phyloP scores from a whole-genome alignment of 1,140 invertebrate species.

The Diorhabda carinulata region DNA sequence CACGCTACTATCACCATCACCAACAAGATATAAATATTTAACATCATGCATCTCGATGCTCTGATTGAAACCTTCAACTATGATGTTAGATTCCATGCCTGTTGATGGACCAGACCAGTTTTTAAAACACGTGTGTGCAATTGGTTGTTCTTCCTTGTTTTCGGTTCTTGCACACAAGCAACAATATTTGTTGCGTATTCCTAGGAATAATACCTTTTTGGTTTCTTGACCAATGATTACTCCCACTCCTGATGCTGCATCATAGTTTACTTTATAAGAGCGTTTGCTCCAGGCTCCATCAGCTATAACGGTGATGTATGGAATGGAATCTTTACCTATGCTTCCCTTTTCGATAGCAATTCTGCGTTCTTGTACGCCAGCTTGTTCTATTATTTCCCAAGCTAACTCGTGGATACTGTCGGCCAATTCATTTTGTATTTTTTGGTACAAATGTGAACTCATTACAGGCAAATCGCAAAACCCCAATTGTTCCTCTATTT shows the following conservation, averaged over 20 bases:
- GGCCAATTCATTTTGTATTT: too few relatives aligned
- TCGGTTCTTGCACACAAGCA: neutral
- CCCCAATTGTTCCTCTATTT: too few relatives aligned
- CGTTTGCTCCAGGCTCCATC: conserved; percentile 25
- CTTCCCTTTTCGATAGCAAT: too few relatives aligned
- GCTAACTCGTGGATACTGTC: too few relatives aligned
- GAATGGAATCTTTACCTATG: neutral
- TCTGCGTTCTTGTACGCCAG: too few relatives aligned
- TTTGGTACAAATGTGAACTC: too few relatives aligned
- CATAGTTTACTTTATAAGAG: conserved; percentile 9
- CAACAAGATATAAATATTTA: conserved; percentile 40
- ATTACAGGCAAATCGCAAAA: too few relatives aligned
- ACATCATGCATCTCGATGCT: conserved; percentile 27
- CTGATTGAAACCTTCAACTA: conserved; percentile 43
- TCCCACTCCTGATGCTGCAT: too few relatives aligned
- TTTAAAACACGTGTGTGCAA: conserved; percentile 30
- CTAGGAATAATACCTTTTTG: too few relatives aligned
- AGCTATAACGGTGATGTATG: conserved; percentile 21
- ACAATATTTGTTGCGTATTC: too few relatives aligned
- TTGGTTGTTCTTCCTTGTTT: conserved; percentile 1
- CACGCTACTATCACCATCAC: conserved; percentile 47
- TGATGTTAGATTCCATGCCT: conserved; percentile 45
- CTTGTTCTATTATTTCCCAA: conserved; percentile 11
- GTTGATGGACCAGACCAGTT: conserved; percentile 38
- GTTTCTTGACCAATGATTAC: too few relatives aligned